These are phyloP conservation scores for Ictalurus furcatus DNA, from an alignment of 2,113 vertebrate species.

Conservation along the genomic window DNA sequence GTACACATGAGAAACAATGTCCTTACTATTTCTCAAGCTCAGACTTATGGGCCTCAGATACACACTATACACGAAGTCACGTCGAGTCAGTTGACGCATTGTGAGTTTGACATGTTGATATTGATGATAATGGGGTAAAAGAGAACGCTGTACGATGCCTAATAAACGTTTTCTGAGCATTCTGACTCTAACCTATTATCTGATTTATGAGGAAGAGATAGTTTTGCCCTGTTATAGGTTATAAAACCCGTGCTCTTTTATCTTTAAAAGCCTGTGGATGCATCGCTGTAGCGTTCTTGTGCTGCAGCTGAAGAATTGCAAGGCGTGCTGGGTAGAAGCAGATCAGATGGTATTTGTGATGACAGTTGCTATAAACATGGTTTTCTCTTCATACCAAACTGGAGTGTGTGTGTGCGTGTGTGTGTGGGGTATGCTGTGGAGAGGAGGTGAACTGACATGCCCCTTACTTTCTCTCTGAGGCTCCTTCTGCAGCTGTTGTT, in stretches of 20 bases:
- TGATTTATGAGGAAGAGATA: conserved; percentile 10
- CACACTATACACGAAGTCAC: neutral
- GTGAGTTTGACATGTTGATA: neutral
- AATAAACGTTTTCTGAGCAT: neutral
- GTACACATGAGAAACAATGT: neutral
- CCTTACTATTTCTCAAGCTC: too few species aligned
- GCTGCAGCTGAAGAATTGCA: conserved; percentile 2
- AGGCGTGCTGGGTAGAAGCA: neutral
- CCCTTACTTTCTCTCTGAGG: conserved; percentile 26
- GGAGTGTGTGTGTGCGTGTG: neutral
- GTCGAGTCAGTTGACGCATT: neutral
- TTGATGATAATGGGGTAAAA: neutral
- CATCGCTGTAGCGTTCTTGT: neutral
- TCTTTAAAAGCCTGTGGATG: conserved; percentile 9
- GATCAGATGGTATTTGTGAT: conserved; percentile 44
- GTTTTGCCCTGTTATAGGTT: conserved; percentile 11
- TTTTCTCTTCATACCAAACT: conserved; percentile 44
- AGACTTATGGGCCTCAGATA: neutral
- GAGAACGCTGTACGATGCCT: neutral
- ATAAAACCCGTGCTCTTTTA: conserved; percentile 13
- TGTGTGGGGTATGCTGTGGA: neutral
- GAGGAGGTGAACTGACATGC: conserved; percentile 29
- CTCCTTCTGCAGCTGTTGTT: conserved; percentile 1
- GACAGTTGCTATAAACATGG: conserved; percentile 54
- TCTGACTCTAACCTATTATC: conserved; percentile 16